Conservation (phyloP, 2,888 invertebrate species). For the Ophioninae sp. region DNA sequence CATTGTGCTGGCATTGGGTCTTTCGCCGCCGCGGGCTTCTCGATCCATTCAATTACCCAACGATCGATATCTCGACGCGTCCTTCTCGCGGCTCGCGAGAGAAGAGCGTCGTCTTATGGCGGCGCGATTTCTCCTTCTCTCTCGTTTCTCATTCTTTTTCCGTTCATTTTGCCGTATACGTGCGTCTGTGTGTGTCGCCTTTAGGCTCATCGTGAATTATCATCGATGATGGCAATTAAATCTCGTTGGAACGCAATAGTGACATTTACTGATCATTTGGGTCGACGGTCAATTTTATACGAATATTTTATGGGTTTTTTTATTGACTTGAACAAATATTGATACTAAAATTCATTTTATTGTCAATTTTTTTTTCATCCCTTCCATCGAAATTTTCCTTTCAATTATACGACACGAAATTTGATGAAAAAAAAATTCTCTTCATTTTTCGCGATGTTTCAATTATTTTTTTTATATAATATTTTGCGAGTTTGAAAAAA, state of each 20-base stretch:
- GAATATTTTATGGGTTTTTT: no score
- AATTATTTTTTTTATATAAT: neutral
- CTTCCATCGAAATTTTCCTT: no score
- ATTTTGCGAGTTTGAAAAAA: neutral
- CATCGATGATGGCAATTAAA: constrained; percentile 68
- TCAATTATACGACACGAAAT: no score
- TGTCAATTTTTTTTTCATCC: no score
- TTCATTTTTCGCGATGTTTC: neutral
- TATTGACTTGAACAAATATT: no score
- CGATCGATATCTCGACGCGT: constrained; percentile 76
- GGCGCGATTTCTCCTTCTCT: constrained; percentile 31
- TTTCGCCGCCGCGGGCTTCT: constrained; percentile 69
- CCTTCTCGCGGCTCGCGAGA: constrained; percentile 64
- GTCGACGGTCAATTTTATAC: neutral
- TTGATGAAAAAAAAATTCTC: neutral
- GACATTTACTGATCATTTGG: neutral
- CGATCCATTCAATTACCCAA: constrained; percentile 78
- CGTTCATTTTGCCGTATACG: constrained; percentile 2
- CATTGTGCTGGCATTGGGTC: constrained; percentile 49
- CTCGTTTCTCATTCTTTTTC: constrained; percentile 35
- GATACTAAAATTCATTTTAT: no score
- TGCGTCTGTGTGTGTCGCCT: constrained; percentile 15
- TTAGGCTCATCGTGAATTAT: constrained; percentile 68
- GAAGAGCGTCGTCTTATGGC: constrained; percentile 42
- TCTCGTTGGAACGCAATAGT: constrained; percentile 20